A percentile compares a stretch with the other conserved stretches of the same genome.
phyloP scores from a whole-genome alignment of 1,140 invertebrate species.

The Heliconius hermathena region DNA sequence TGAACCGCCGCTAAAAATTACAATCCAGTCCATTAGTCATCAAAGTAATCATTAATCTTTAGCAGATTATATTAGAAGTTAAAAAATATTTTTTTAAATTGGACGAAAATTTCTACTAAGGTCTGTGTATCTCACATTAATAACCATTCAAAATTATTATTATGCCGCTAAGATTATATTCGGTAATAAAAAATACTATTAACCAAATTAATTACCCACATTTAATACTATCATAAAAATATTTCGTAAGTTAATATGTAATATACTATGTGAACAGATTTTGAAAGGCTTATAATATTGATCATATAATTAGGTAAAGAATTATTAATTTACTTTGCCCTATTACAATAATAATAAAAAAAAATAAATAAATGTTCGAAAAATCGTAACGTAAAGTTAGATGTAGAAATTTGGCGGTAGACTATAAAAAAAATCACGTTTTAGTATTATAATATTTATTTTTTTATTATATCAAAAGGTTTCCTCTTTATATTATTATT shows the following conservation, averaged over 20 bases:
- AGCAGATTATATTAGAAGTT: background rate
- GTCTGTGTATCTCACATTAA: background rate
- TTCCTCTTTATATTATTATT: too few species aligned
- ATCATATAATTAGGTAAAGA: too few species aligned
- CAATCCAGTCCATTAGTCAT: background rate
- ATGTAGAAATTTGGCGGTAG: too few species aligned
- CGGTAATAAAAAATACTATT: slow-evolving; percentile 10
- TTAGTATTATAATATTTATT: background rate
- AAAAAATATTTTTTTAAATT: background rate
- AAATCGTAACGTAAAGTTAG: too few species aligned
- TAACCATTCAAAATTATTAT: slow-evolving; percentile 9
- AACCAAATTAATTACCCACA: background rate
- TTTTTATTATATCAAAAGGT: background rate
- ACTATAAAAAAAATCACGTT: too few species aligned
- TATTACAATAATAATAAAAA: too few species aligned
- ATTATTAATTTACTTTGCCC: too few species aligned
- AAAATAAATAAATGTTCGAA: too few species aligned
- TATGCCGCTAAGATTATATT: background rate
- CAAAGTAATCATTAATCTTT: background rate
- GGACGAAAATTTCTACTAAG: background rate
- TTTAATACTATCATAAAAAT: background rate
- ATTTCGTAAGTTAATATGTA: background rate
- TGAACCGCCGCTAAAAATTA: background rate
- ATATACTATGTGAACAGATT: background rate
- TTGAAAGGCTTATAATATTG: background rate